These are phyloP conservation scores for Bos javanicus DNA, from an alignment of 2,113 vertebrate species.

Conservation along the genomic window DNA sequence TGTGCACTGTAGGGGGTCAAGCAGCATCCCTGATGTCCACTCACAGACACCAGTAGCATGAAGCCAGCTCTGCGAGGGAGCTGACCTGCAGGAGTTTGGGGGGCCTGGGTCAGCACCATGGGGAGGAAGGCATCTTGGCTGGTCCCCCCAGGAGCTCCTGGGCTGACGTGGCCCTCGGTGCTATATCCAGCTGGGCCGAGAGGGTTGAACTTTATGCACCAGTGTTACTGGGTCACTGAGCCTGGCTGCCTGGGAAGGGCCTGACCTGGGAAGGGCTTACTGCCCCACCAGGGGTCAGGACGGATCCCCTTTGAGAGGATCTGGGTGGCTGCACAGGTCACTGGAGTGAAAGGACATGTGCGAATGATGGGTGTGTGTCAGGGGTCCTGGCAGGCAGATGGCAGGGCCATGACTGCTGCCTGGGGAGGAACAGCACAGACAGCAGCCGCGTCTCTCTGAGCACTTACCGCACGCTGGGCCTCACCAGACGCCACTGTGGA, in stretches of 20 bases:
- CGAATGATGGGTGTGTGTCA: background rate
- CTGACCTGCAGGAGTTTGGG: background rate
- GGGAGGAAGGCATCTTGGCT: background rate
- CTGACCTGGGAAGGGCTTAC: background rate
- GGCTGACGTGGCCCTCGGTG: background rate
- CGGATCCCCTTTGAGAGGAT: background rate
- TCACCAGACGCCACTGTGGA: background rate
- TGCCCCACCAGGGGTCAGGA: background rate
- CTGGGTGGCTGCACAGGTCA: background rate
- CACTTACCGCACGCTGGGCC: fast-evolving
- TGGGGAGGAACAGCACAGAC: too few relatives aligned
- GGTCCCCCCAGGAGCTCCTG: fast-evolving
- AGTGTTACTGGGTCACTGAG: background rate
- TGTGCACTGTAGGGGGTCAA: background rate
- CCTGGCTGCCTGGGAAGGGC: background rate
- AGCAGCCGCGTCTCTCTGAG: background rate
- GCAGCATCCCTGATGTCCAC: background rate
- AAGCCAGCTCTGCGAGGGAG: background rate
- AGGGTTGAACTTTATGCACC: background rate
- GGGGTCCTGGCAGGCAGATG: background rate
- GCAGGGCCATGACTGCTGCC: background rate
- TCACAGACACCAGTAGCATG: background rate
- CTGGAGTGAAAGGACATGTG: background rate
- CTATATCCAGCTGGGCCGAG: background rate
- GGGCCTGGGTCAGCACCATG: background rate